Evolutionary conservation across 2,113 vertebrate genomes (phyloP), one percentile per base, ranked within the genome.

Genomic region (Rhadina sibilatrix): DNA sequence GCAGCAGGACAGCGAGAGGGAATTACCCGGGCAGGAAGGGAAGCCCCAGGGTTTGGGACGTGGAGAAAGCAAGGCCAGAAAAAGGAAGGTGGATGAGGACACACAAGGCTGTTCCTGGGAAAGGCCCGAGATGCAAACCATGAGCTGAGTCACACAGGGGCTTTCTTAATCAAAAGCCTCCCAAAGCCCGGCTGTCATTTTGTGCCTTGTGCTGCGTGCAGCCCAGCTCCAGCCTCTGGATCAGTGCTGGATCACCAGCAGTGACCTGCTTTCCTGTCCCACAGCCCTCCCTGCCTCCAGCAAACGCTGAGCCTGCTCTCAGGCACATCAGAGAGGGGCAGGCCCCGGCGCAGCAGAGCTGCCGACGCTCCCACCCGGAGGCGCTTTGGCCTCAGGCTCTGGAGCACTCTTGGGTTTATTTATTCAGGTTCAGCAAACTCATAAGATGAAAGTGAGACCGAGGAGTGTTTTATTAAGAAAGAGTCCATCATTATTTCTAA

Each of bases 391-490:
- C 93, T 12, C 2, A 1, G 92, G 95, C 95, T 49, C 31, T 23
- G 79, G 0, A 64, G 93, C 71, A 15, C 85, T 80, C 54, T 63
- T 12, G 72, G 61, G 23, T 96, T 96, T 86, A 60, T 95, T 96
- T 90, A 86, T 31, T 89, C 85, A 66, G 79, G 20, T 83, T 92
- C 90, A 82, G 92, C 79, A 86, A 85, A 91, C 60, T 66, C 76
- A 0, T 1, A 77, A 90, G 96, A 96, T 96, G 96, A 96, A 96
- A 97, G 94, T 8, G 10, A 96, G 90, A 66, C 22, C 1, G 27
- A 88, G 81, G 35, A 86, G 77, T 5, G 66, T 92, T 93, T 94
- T 95, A 95, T 96, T 94, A 94, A 92, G 87, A 91, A 97, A 88
- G 94, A 95, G 92, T 61, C 85, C 93, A 4, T 88, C 80, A 78